Conservation (phyloP, 2,888 invertebrate genomes). For the Cephus spinipes region DNA sequence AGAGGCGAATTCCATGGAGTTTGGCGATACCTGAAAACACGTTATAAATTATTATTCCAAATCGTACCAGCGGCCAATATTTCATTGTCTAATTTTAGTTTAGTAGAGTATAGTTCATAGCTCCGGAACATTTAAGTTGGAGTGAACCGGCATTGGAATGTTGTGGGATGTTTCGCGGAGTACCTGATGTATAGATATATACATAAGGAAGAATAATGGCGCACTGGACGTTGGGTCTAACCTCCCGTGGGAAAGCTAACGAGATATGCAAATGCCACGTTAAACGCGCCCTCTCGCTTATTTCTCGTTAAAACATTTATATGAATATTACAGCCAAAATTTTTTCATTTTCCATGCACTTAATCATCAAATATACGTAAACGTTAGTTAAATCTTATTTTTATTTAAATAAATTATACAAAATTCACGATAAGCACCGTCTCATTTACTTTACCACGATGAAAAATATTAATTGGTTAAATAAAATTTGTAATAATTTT, state of each 20-base stretch:
- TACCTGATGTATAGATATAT: constrained; percentile 9
- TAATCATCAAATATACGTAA: no score
- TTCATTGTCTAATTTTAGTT: no score
- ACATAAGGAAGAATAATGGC: constrained; percentile 19
- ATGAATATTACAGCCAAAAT: neutral
- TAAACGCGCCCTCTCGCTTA: constrained; percentile 31
- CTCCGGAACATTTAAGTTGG: no score
- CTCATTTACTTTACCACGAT: no score
- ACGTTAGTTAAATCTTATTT: no score
- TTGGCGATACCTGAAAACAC: constrained; percentile 25
- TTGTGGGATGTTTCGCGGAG: neutral
- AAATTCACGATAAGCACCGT: no score
- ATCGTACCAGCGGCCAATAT: no score
- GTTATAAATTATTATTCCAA: neutral
- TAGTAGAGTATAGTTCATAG: no score
- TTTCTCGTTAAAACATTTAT: constrained; percentile 32
- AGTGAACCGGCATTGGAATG: neutral
- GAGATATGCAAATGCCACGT: constrained; percentile 38
- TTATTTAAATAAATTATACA: no score
- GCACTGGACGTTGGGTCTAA: constrained; percentile 7
- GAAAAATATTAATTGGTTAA: no score
- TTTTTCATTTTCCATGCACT: no score
- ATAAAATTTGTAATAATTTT: no score
- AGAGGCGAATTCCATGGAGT: constrained; percentile 69
- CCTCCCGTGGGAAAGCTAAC: constrained; percentile 23